A percentile compares a stretch with the other conserved stretches of the same genome.
phyloP scores from a whole-genome alignment of 2,113 vertebrate species.

The Thunnus thynnus region DNA sequence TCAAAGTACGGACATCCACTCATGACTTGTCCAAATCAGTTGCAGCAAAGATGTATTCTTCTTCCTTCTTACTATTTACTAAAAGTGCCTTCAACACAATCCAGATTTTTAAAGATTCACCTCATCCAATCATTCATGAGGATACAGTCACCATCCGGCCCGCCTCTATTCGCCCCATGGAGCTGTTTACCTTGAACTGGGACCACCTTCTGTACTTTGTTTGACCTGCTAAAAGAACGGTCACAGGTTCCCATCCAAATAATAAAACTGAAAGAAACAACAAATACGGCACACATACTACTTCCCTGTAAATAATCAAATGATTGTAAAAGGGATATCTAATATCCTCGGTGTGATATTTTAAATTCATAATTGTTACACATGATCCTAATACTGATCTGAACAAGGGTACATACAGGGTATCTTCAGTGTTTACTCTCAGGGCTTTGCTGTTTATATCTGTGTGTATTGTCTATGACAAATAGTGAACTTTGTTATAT shows the following conservation, averaged over 20 bases:
- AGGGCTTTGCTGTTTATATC: not conserved
- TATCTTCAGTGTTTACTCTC: constrained; percentile 32
- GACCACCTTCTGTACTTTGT: constrained; percentile 65
- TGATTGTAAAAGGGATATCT: not conserved
- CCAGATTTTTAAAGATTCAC: constrained; percentile 66
- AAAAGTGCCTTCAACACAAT: constrained; percentile 23
- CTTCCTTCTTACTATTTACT: constrained; percentile 32
- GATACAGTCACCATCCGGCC: constrained; percentile 39
- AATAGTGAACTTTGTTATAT: constrained; percentile 17
- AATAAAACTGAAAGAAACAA: not conserved
- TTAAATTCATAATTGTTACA: not conserved
- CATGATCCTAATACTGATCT: not conserved
- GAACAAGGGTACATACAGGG: not conserved
- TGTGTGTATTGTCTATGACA: not conserved
- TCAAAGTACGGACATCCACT: constrained; percentile 91
- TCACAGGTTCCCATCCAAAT: not conserved
- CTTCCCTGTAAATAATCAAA: not conserved
- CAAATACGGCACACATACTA: not conserved
- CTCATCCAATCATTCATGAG: constrained; percentile 75
- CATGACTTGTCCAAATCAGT: constrained; percentile 81
- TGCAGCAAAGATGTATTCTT: constrained; percentile 23
- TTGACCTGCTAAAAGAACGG: constrained; percentile 21
- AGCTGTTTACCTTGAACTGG: constrained; percentile 43
- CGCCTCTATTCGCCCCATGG: constrained; percentile 56
- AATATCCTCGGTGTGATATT: not conserved